Conservation (phyloP, 1,140 invertebrate genomes). For the Drosophila subobscura region DNA sequence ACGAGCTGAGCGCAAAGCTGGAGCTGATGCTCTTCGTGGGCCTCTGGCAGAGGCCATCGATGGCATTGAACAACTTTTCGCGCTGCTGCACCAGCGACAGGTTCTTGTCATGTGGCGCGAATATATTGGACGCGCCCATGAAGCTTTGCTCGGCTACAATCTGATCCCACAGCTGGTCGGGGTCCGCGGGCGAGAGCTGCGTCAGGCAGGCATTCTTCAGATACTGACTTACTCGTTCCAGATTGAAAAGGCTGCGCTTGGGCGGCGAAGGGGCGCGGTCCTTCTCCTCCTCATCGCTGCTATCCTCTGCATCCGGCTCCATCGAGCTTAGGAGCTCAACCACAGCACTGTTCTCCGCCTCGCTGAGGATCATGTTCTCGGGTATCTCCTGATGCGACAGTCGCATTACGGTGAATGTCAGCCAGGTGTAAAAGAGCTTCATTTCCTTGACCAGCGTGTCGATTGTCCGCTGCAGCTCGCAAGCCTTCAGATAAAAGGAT, state of each 20-base stretch:
- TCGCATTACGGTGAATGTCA: constrained; percentile 93
- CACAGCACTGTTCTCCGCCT: constrained; percentile 95
- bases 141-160: constrained; percentile 90
- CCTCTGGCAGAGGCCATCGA: constrained; percentile 89
- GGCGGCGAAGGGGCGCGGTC: background rate
- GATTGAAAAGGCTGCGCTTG: constrained; percentile 88
- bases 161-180: constrained; percentile 90
- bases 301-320: constrained; percentile 60
- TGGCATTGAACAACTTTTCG: constrained; percentile 87
- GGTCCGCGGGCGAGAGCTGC: constrained; percentile 86
- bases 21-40: constrained; percentile 87
- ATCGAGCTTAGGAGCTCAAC: constrained; percentile 88
- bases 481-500: constrained; percentile 93
- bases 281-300: constrained; percentile 23
- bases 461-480: constrained; percentile 96
- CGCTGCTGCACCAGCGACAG: constrained; percentile 93
- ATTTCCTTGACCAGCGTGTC: constrained; percentile 96
- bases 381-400: constrained; percentile 93
- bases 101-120: constrained; percentile 90
- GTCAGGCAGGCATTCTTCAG: constrained; percentile 88
- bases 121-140: constrained; percentile 87
- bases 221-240: constrained; percentile 96
- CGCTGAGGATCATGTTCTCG: constrained; percentile 91
- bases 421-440: constrained; percentile 95
- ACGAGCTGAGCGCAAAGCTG: constrained; percentile 85